Evolutionary conservation across 2,797 vertebrate genomes (phyloP), one percentile per base, ranked within the genome.

Genomic region (Coilia nasus): DNA sequence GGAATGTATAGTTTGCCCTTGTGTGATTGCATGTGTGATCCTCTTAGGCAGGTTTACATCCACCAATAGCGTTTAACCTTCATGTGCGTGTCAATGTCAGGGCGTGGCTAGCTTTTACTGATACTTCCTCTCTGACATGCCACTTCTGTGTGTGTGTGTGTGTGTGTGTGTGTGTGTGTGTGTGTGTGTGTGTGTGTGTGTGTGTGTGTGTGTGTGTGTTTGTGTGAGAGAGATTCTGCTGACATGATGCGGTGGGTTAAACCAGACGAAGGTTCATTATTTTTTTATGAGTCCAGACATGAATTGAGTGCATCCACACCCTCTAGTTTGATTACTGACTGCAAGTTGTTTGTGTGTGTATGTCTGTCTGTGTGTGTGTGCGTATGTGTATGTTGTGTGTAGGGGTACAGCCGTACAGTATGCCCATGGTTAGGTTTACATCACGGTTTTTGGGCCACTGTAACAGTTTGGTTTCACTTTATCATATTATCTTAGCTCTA

Each of bases 41-140:
- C 67, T 75, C 67, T 75, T 75, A 75, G 67, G 14, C 17, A 28
- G 67, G 28, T 41, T 75, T 75, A 35, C 28, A 41, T 35, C 67
- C 15, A 75, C 67, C 67, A 75, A 35, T 75, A 35, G 67, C 31
- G 25, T 2, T 71, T 1, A 3, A 31, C 28, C 28, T 71, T 28
- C 11, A 9, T 17, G 64, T 31, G 28, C 12, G 28, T 35, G 64
- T 71, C 64, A 71, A 28, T 35, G 67, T 5, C 67, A 75, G 67
- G 67, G 28, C 28, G 67, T 35, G 28, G 67, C 67, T 35, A 0
- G 6, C 28, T 15, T 15, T 17, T 10, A 35, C 28, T 75, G 28
- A 75, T 75, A 75, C 67, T 75, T 75, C 67, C 67, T 35, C 67
- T 75, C 14, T 75, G 14, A 19, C 67, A 17, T 75, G 67, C 67